Evolutionary conservation across 1,140 invertebrate species (phyloP).

Genomic region (Formica selysi): DNA sequence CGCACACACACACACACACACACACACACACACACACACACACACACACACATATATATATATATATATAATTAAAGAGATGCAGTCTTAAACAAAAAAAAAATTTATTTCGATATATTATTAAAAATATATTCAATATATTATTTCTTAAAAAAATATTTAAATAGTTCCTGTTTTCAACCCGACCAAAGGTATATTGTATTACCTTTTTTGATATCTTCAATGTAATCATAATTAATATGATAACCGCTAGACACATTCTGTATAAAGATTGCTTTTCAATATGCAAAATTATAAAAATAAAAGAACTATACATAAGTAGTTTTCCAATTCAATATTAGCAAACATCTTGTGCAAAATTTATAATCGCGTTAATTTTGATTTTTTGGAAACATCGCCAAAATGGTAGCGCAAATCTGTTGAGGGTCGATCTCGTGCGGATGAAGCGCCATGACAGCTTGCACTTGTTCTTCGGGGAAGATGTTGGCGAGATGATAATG

Average conservation of each 20-base stretch:
- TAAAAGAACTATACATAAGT: not conserved
- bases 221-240: not conserved
- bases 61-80: no score
- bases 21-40: no score
- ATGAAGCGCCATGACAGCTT: slow-evolving; percentile 93
- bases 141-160: no score
- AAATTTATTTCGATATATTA: no score
- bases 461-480: slow-evolving; percentile 95
- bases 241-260: not conserved
- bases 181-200: no score
- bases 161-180: no score
- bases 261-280: not conserved
- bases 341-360: not conserved
- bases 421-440: slow-evolving; percentile 96
- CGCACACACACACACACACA: no score
- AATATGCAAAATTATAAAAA: not conserved
- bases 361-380: slow-evolving; percentile 63
- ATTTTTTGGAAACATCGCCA: slow-evolving; percentile 90
- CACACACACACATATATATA: no score
- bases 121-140: no score
- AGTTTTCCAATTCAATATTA: not conserved
- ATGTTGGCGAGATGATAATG: slow-evolving; percentile 95
- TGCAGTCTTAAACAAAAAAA: no score
- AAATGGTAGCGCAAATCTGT: slow-evolving; percentile 95
- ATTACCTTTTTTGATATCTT: not conserved